phyloP scores from a whole-genome alignment of 2,888 invertebrate species.

The Monopis laevigella region DNA sequence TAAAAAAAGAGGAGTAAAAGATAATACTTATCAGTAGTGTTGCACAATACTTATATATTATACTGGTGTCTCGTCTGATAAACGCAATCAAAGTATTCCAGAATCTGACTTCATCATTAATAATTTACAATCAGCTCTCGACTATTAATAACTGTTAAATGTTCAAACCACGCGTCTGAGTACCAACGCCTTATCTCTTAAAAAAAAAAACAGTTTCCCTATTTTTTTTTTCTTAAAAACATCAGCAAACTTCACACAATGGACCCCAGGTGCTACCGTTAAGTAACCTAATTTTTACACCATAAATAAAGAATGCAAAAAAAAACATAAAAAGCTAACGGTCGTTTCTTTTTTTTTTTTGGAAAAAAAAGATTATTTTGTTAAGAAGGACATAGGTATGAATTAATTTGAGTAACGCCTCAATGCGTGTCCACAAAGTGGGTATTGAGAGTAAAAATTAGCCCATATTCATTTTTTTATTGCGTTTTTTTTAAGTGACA shows the following conservation, averaged over 20 bases:
- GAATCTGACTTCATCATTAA: slow-evolving; percentile 33
- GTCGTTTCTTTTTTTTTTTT: slow-evolving; percentile 43
- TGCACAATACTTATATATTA: background rate
- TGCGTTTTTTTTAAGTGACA: slow-evolving; percentile 45
- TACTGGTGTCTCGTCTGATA: background rate
- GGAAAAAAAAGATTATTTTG: slow-evolving; percentile 22
- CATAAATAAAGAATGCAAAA: slow-evolving; percentile 50
- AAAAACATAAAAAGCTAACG: slow-evolving; percentile 51
- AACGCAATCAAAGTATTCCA: slow-evolving; percentile 6
- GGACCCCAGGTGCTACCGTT: slow-evolving; percentile 45
- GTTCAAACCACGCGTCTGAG: slow-evolving; percentile 24
- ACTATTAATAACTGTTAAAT: slow-evolving; percentile 41
- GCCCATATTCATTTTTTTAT: slow-evolving; percentile 48
- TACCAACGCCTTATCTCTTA: slow-evolving; percentile 19
- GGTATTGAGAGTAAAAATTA: slow-evolving; percentile 62
- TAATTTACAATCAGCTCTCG: slow-evolving; percentile 31
- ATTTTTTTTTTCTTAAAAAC: slow-evolving; percentile 12
- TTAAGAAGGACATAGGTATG: slow-evolving; percentile 40
- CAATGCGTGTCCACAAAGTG: slow-evolving; percentile 57
- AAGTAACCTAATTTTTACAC: slow-evolving; percentile 67
- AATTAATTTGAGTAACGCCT: slow-evolving; percentile 63
- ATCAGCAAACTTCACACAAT: slow-evolving; percentile 31
- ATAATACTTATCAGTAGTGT: background rate
- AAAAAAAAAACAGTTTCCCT: slow-evolving; percentile 25
- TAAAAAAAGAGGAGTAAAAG: no score